phyloP scores from a whole-genome alignment of 2,113 vertebrate genomes.

The Engystomops pustulosus region DNA sequence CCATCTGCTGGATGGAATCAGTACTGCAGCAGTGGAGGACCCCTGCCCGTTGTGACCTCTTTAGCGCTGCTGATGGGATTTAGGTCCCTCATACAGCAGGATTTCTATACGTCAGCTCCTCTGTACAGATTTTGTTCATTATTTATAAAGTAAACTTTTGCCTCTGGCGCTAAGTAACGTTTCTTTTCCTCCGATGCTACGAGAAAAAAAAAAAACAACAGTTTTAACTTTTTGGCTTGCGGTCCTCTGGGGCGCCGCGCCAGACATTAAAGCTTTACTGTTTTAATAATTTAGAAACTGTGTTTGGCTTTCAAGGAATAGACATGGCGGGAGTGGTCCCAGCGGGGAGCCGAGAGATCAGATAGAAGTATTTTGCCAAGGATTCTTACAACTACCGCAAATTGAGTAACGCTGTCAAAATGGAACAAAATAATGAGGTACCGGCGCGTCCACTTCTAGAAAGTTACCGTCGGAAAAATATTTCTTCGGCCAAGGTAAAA shows the following conservation, averaged over 20 bases:
- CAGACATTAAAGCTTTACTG: slow-evolving; percentile 64
- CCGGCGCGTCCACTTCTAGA: background rate
- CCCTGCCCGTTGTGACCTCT: background rate
- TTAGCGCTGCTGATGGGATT: background rate
- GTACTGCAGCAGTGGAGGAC: background rate
- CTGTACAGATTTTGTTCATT: slow-evolving; percentile 5
- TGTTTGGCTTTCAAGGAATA: slow-evolving; percentile 61
- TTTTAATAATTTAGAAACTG: slow-evolving; percentile 68
- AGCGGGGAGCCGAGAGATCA: slow-evolving; percentile 48
- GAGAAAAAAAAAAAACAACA: slow-evolving; percentile 27
- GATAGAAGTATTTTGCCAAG: slow-evolving; percentile 51
- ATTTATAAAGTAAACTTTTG: background rate
- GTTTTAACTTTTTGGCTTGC: slow-evolving; percentile 25
- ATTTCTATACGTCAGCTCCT: background rate
- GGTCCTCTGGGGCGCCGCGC: slow-evolving; percentile 54
- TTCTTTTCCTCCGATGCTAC: slow-evolving; percentile 6
- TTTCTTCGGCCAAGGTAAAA: background rate
- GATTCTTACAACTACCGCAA: slow-evolving; percentile 16
- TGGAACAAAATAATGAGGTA: slow-evolving; percentile 32
- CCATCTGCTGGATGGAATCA: background rate
- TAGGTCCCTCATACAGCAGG: background rate
- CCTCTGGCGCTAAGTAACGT: background rate
- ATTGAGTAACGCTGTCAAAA: background rate
- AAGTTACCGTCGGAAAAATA: too few relatives aligned
- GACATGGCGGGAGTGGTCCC: slow-evolving; percentile 58